Evolutionary conservation across 2,888 invertebrate genomes (phyloP), one percentile per base, ranked within the genome.

Genomic region (Drosophila basisetae): DNA sequence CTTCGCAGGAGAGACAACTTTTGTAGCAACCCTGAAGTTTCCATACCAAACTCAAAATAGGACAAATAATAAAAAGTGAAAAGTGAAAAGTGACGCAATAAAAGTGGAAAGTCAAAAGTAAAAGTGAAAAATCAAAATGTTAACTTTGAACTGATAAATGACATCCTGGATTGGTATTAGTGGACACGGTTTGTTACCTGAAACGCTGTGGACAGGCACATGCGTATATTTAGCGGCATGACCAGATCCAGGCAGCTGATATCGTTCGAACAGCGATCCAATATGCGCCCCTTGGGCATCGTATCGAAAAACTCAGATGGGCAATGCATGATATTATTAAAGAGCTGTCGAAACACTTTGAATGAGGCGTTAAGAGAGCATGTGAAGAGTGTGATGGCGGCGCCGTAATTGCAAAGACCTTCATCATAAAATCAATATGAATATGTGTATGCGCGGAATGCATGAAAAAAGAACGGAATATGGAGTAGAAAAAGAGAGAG

Each of bases 301-400:
- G 94, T 95, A 92, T 96, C 95, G 92, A 95, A 96, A 93, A 95
- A 94, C 76, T 93, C 93, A 91, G 95, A 94, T 70, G 95, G 95
- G 78, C 94, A 94, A 81, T 94, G 94, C 81, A 96, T 91, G 81
- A 95, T 92, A 88, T 93, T 93, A 70, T 91, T 82, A 80, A 95
- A 93, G 86, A 96, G 93, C 58, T 85, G 78, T 68, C 83, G 85
- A 73, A 92, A 93, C 50, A 92, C 78, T 71, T 80, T 78, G 65
- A 80, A 85, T 78, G 92, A 92, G 78, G 93, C 92, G 70, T 89
- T 88, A 37, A 93, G 70, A 49, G 91, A 80, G 78, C 90, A 90
- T 82, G 90, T 86, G 76, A 91, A 91, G 53, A 93, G 84, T 50
- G 91, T 88, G 76, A 92, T 80, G 68, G 93, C 89, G 68, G 92